Evolutionary conservation across 2,797 vertebrate species (phyloP).

Genomic region (Gymnodraco acuticeps): DNA sequence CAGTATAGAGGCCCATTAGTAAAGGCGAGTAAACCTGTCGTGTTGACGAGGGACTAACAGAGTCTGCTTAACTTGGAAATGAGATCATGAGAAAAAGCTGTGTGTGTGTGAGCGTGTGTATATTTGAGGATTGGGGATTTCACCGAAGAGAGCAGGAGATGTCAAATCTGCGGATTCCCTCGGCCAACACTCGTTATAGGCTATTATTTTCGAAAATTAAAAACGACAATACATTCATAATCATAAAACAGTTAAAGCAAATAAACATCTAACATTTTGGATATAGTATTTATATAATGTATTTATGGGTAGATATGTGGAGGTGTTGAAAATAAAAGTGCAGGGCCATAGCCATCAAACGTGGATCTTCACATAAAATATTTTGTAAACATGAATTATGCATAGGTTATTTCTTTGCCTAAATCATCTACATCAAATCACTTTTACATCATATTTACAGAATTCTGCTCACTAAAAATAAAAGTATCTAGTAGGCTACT

Average conservation of each 20-base stretch:
- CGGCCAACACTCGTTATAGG: constrained; percentile 1
- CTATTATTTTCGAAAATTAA: neutral
- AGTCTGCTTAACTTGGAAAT: constrained; percentile 85
- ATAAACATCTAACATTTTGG: neutral
- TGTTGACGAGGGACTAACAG: constrained; percentile 85
- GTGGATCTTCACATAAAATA: neutral
- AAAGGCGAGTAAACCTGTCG: constrained; percentile 84
- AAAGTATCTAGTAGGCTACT: neutral
- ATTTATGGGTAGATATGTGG: neutral
- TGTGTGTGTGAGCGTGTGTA: constrained; percentile 43
- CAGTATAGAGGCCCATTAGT: constrained; percentile 84
- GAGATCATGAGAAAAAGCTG: constrained; percentile 79
- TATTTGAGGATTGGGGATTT: constrained; percentile 78
- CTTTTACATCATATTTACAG: neutral
- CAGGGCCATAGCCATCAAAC: no score
- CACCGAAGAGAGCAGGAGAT: constrained; percentile 53
- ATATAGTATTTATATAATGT: neutral
- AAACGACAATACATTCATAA: neutral
- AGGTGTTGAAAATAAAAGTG: neutral
- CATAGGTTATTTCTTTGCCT: no score
- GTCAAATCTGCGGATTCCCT: constrained; percentile 44
- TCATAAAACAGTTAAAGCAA: neutral
- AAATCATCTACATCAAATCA: neutral
- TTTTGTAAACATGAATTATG: neutral
- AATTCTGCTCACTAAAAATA: neutral